Base-by-base conservation (phyloP, 2,888 invertebrate species). In the Phaedon cochleariae region DNA sequence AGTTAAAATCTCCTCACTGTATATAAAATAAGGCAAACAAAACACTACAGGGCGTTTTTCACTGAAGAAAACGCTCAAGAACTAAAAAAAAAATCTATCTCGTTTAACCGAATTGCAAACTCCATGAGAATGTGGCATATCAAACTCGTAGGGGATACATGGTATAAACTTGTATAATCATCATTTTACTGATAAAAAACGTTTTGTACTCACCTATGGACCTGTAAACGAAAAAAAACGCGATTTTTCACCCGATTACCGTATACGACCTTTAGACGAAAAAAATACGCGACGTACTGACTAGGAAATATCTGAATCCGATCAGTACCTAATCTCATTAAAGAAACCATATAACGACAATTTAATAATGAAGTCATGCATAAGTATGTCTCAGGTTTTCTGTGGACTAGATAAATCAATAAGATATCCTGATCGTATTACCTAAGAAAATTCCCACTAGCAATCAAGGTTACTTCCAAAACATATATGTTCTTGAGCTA, bases 111-210 rank as follows among this genome's bases (percentile, higher is more conserved):
- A 76, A 72, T 66, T 81, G 81, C 81, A 81, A 81, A 81, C 81
- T 80, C 81, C 80, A 77, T 78, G 67, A 60, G 71, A 77, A 79
- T 77, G 79, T 80, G 79, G 79, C 79, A 81, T 80, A 80, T 80
- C 80, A 78, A 76, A 74, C 41, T 45, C 64, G 49, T 62, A 34
- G 26, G 73, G 74, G 74, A 75, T 75, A 75, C 75, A 76, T 74
- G 75, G 73, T 69, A 55, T 18, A 52, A 52, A n/a, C n/a, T n/a
- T 45, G 12, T 52, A 5, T 1, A 37, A 31, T 15, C 17, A 17
- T 26, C 2, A 26, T 26, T 26, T 3, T 7, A 7, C 26, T 26
- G 26, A 4, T 34, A 6, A 41, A 10, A 15, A 15, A 10, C 15
- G 45, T 6, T 26, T 48, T 5, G 45, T 46, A 57, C 57, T 57